Percentiles rank a stretch among this genome's conserved stretches.
Evolutionary conservation across 2,888 invertebrate species (phyloP).

Genomic region (Suillia variegata): DNA sequence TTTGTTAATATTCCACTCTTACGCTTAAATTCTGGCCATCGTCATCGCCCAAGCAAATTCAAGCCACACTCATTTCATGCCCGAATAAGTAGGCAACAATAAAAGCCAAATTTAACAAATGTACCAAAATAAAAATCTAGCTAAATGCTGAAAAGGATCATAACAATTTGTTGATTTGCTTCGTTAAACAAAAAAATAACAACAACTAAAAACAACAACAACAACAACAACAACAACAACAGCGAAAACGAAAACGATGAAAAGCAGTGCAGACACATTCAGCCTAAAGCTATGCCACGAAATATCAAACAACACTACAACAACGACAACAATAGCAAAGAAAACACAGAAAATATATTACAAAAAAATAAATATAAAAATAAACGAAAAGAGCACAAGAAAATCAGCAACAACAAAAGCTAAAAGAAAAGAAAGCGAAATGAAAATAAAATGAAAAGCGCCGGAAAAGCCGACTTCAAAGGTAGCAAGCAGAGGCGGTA

Average conservation of each 20-base stretch:
- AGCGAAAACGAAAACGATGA: not conserved
- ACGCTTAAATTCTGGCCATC: too few species aligned
- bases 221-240: slow-evolving; percentile 1
- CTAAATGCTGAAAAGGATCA: slow-evolving; percentile 32
- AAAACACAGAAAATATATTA: too few species aligned
- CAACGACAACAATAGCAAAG: too few species aligned
- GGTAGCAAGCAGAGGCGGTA: slow-evolving; percentile 18
- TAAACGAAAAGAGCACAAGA: too few species aligned
- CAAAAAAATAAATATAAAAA: too few species aligned
- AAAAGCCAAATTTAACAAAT: too few species aligned
- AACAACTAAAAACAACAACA: slow-evolving; percentile 16
- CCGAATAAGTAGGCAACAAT: not conserved
- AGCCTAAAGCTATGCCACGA: not conserved
- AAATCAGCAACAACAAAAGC: not conserved
- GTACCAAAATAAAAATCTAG: too few species aligned
- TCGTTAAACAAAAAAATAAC: slow-evolving; percentile 51
- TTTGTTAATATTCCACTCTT: too few species aligned
- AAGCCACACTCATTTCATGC: not conserved
- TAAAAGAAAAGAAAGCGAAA: too few species aligned
- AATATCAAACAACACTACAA: too few species aligned
- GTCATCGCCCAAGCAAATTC: too few species aligned
- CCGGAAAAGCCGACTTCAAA: slow-evolving; percentile 37
- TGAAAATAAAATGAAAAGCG: too few species aligned
- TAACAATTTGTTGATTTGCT: slow-evolving; percentile 51
- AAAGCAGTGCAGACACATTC: not conserved